Conservation (phyloP, 2,113 vertebrate species). For the Carassius auratus region DNA sequence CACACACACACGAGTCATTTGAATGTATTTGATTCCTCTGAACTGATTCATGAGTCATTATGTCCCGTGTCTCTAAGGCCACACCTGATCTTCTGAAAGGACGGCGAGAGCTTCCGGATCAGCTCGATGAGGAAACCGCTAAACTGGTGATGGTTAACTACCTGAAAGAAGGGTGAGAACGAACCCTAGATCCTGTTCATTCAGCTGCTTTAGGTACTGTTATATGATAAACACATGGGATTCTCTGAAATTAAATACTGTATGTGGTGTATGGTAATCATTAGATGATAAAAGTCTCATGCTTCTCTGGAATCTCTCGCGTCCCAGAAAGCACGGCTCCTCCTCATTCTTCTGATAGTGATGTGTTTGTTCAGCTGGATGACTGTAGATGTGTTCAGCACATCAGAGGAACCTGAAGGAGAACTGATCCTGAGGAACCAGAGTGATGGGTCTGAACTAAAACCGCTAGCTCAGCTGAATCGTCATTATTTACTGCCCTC, state of each 20-base stretch:
- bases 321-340: background rate
- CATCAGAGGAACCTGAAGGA: background rate
- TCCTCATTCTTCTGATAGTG: background rate
- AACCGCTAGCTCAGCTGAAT: no score
- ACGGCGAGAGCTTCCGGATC: slow-evolving; percentile 84
- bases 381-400: no score
- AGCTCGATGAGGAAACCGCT: slow-evolving; percentile 86
- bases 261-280: background rate
- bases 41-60: no score
- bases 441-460: no score
- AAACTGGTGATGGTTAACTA: slow-evolving; percentile 91
- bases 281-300: background rate
- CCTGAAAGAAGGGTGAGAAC: slow-evolving; percentile 90
- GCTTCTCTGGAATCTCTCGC: no score
- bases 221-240: no score
- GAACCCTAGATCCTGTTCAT: no score
- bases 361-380: background rate
- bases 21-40: no score
- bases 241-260: no score
- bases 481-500: no score
- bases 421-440: background rate
- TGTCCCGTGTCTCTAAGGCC: slow-evolving; percentile 73
- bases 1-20: background rate
- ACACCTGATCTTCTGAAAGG: slow-evolving; percentile 96
- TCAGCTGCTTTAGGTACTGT: background rate